Evolutionary conservation across 2,888 invertebrate species (phyloP).

Genomic region (Azorinus chamasolen): DNA sequence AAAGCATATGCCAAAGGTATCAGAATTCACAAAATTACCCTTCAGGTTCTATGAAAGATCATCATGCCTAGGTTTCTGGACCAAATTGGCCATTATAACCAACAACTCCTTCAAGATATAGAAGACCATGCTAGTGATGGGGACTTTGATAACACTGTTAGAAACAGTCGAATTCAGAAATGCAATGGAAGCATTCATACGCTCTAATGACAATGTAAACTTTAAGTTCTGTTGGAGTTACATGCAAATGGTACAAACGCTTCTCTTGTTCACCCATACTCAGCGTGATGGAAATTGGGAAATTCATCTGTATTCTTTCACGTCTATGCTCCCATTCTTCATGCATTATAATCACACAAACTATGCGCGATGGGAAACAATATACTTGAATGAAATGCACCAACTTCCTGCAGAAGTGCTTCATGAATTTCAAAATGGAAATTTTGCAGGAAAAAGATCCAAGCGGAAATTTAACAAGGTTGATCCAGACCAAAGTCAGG

Average conservation of each 20-base stretch:
- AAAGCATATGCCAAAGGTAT: conserved; percentile 1
- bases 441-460: not conserved
- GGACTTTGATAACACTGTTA: too few relatives aligned
- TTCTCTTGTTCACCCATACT: not conserved
- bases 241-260: conserved; percentile 3
- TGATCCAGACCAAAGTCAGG: not conserved
- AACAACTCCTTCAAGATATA: too few relatives aligned
- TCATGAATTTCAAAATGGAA: conserved; percentile 10
- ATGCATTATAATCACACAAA: not conserved
- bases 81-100: not conserved
- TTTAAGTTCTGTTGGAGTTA: conserved; percentile 1
- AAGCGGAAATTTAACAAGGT: not conserved
- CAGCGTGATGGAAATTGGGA: not conserved
- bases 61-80: conserved; percentile 10
- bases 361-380: not conserved
- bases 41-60: not conserved
- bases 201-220: not conserved
- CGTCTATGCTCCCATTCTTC: not conserved
- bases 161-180: too few relatives aligned
- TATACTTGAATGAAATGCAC: not conserved
- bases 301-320: too few relatives aligned
- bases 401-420: not conserved
- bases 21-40: conserved; percentile 7
- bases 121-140: too few relatives aligned
- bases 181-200: too few relatives aligned